phyloP scores from a whole-genome alignment of 1,140 invertebrate species.

The Nymphalis io region DNA sequence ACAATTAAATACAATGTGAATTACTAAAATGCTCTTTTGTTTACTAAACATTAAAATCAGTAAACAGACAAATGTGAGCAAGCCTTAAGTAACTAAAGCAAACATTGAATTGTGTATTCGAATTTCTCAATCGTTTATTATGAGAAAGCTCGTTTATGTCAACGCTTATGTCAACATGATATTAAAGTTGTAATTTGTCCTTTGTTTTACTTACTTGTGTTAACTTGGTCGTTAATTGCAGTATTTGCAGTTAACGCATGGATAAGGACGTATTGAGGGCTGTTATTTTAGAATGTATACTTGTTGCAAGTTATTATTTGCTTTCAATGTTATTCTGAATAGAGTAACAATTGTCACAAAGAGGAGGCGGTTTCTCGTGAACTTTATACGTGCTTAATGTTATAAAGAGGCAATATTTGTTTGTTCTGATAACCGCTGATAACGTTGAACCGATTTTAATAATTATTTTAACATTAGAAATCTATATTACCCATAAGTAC shows the following conservation, averaged over 20 bases:
- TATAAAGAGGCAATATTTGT: no score
- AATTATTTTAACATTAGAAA: no score
- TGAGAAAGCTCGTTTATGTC: constrained; percentile 25
- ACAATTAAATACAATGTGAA: no score
- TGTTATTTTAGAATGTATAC: not conserved
- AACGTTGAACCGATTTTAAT: no score
- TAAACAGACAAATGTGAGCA: not conserved
- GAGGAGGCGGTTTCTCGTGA: no score
- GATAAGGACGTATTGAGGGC: constrained; percentile 13
- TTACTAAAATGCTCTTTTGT: no score
- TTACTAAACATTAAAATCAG: not conserved
- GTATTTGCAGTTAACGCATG: constrained; percentile 24
- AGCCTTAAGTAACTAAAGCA: not conserved
- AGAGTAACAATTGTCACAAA: not conserved
- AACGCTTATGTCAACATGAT: constrained; percentile 38
- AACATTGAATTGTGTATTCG: constrained; percentile 5
- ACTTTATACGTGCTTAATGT: no score
- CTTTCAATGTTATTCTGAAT: not conserved
- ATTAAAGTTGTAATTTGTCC: constrained; percentile 48
- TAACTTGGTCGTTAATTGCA: constrained; percentile 28
- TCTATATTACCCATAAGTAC: no score
- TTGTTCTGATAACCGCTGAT: no score
- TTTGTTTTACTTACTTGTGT: constrained; percentile 36
- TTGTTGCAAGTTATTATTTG: not conserved
- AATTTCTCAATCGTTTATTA: constrained; percentile 22